Conservation (phyloP, 2,113 vertebrate genomes). For the Girardinichthys multiradiatus region DNA sequence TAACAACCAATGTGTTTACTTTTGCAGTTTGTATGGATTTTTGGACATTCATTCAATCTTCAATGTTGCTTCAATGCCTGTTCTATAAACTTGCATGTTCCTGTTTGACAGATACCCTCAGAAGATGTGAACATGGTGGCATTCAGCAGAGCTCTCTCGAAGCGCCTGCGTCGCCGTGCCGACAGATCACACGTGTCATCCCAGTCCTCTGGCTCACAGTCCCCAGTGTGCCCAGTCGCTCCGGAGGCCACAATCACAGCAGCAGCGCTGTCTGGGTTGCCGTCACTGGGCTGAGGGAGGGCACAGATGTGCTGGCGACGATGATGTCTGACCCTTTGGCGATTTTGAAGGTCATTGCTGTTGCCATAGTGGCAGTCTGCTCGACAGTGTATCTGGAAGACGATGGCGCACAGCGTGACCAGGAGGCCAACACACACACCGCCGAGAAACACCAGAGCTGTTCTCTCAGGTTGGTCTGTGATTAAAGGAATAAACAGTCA, state of each 20-base stretch:
- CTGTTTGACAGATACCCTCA: conserved; percentile 69
- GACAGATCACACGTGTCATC: conserved; percentile 86
- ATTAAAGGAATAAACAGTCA: neutral
- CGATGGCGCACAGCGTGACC: conserved; percentile 89
- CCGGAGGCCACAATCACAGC: conserved; percentile 54
- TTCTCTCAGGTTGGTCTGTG: conserved; percentile 90
- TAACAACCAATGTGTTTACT: too few species aligned
- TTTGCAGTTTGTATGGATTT: too few species aligned
- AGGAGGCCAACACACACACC: conserved; percentile 90
- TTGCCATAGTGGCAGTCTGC: conserved; percentile 84
- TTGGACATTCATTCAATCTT: neutral
- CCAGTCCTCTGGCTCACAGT: conserved; percentile 80
- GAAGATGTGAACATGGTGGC: conserved; percentile 89
- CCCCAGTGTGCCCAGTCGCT: conserved; percentile 63
- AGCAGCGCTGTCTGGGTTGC: conserved; percentile 42
- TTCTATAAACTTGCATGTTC: neutral
- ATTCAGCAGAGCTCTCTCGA: conserved; percentile 90
- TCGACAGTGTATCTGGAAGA: conserved; percentile 89
- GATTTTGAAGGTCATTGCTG: conserved; percentile 56
- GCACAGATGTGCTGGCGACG: conserved; percentile 48
- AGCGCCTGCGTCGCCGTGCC: conserved; percentile 86
- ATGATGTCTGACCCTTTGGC: conserved; percentile 46
- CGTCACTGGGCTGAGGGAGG: conserved; percentile 39
- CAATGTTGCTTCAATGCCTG: neutral
- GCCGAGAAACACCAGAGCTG: conserved; percentile 90